phyloP scores from a whole-genome alignment of 2,888 invertebrate species.

The Heliconius charithonia region DNA sequence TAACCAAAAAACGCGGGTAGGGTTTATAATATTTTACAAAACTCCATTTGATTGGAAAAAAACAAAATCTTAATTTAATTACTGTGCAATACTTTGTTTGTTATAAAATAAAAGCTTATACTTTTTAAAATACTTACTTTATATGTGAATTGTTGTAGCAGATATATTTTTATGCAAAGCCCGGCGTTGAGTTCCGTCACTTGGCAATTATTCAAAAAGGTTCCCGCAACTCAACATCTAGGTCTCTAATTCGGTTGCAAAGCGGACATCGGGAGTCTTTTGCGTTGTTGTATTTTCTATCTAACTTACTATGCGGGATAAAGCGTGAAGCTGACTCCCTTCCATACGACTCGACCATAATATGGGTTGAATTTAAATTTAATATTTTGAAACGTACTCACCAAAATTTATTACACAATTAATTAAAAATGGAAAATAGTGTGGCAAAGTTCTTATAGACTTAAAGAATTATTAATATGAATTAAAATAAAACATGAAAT shows the following conservation, averaged over 20 bases:
- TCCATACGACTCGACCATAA: no score
- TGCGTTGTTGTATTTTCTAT: no score
- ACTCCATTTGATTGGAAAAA: neutral
- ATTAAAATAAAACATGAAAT: no score
- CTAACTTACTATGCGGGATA: no score
- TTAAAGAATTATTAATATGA: no score
- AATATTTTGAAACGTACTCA: no score
- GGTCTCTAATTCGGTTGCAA: neutral
- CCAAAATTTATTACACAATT: no score
- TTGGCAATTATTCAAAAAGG: neutral
- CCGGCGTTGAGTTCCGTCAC: neutral
- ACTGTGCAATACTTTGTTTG: neutral
- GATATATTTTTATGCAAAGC: neutral
- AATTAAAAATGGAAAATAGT: no score
- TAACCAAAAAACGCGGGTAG: constrained; percentile 18
- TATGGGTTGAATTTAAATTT: no score
- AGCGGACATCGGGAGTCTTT: neutral
- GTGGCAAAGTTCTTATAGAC: no score
- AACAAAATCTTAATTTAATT: neutral
- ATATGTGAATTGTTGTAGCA: neutral
- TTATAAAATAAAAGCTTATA: neutral
- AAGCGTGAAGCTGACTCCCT: no score
- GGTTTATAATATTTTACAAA: neutral
- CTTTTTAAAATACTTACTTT: neutral
- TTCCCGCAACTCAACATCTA: neutral